phyloP scores from a whole-genome alignment of 1,140 invertebrate species.

The Heliothis subflexa region DNA sequence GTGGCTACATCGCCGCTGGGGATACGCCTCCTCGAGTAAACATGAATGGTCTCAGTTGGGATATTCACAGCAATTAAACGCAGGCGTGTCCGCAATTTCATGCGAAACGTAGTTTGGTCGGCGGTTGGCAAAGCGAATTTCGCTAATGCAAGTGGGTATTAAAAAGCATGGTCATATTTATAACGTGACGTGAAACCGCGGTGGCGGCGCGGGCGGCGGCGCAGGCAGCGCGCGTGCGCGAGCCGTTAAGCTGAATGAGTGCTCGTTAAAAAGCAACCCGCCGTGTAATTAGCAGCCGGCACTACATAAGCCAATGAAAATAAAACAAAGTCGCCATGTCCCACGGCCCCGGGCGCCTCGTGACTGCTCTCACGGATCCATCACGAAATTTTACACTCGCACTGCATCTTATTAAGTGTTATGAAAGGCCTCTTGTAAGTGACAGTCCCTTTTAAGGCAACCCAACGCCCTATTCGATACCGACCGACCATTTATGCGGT shows the following conservation, averaged over 20 bases:
- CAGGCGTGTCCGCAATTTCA: slow-evolving; percentile 37
- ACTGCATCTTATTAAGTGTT: slow-evolving; percentile 83
- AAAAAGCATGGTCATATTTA: slow-evolving; percentile 50
- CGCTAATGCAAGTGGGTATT: slow-evolving; percentile 45
- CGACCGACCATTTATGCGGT: slow-evolving; percentile 19
- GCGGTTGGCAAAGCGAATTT: slow-evolving; percentile 40
- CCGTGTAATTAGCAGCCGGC: slow-evolving; percentile 77
- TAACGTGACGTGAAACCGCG: slow-evolving; percentile 45
- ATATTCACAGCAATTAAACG: slow-evolving; percentile 32
- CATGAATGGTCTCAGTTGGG: slow-evolving; percentile 30
- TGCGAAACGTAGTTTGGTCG: slow-evolving; percentile 36
- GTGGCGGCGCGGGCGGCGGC: slow-evolving; percentile 16
- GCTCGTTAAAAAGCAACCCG: slow-evolving; percentile 79
- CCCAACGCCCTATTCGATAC: slow-evolving; percentile 52
- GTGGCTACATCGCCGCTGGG: slow-evolving; percentile 9
- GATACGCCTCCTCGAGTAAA: slow-evolving; percentile 29
- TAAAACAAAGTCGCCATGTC: slow-evolving; percentile 75
- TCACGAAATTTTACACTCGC: slow-evolving; percentile 81
- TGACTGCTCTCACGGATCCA: slow-evolving; percentile 79
- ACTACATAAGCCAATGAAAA: slow-evolving; percentile 67
- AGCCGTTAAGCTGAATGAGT: slow-evolving; percentile 76
- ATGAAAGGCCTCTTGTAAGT: slow-evolving; percentile 79
- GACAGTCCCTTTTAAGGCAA: slow-evolving; percentile 76
- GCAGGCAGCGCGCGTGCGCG: slow-evolving; percentile 65
- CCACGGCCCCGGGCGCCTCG: slow-evolving; percentile 76